Percentiles rank a stretch among this genome's conserved stretches.
Conservation (phyloP, 2,888 invertebrate species). For the Drosophila histrio region DNA sequence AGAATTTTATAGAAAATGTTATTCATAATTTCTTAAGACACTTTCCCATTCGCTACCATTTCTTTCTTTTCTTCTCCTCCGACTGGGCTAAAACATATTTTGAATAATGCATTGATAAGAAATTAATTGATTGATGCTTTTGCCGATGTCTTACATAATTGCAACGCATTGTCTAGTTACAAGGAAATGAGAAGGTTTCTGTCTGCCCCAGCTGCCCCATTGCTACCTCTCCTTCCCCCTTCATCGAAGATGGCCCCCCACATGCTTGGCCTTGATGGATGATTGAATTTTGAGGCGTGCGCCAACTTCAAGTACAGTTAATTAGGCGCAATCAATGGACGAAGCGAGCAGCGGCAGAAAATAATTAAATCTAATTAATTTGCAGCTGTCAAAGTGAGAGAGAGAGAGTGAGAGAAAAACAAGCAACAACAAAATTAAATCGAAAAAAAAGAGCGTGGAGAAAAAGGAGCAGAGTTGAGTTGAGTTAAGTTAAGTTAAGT, state of each 20-base stretch:
- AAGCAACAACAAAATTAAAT: conserved; percentile 6
- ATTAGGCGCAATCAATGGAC: conserved; percentile 73
- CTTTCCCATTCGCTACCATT: not conserved
- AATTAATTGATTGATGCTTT: conserved; percentile 68
- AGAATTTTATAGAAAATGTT: no score
- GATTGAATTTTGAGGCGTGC: conserved; percentile 73
- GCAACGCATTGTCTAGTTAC: conserved; percentile 62
- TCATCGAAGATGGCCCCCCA: no score
- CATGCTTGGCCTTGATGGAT: conserved; percentile 60
- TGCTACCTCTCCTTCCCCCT: not conserved
- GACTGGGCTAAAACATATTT: not conserved
- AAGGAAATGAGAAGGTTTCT: conserved; percentile 8
- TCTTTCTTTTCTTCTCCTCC: not conserved
- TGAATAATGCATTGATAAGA: conserved; percentile 41
- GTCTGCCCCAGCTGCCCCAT: not conserved
- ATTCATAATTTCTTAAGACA: no score
- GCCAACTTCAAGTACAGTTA: conserved; percentile 76
- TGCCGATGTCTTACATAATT: conserved; percentile 53
- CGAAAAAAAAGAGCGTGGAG: not conserved
- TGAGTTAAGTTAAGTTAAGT: not conserved
- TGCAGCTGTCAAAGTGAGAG: conserved; percentile 70
- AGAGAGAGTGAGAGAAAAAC: not conserved
- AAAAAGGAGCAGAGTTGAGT: not conserved
- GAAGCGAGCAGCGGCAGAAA: conserved; percentile 39
- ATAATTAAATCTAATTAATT: conserved; percentile 78